Evolutionary conservation across 2,797 vertebrate species (phyloP).

Genomic region (Gephyroberyx darwinii): DNA sequence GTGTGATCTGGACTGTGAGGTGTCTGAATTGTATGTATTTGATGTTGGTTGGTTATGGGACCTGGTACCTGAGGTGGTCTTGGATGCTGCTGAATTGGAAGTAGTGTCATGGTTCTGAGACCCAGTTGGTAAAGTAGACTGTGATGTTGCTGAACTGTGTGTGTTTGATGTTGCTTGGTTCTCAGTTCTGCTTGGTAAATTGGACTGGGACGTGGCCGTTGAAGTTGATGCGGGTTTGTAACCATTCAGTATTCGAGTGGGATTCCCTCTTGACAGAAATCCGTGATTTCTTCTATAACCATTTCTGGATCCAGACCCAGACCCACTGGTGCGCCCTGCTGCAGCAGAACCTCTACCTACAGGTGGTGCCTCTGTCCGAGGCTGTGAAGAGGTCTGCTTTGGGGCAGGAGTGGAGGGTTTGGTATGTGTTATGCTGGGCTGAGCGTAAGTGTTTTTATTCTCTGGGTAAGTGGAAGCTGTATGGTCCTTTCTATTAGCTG

Average conservation of each 20-base stretch:
- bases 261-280: conserved; percentile 69
- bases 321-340: conserved; percentile 53
- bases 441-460: conserved; percentile 60
- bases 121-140: conserved; percentile 60
- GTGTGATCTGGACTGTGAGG: conserved; percentile 46
- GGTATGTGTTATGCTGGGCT: conserved; percentile 39
- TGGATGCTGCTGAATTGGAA: conserved; percentile 38
- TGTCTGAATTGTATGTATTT: conserved; percentile 39
- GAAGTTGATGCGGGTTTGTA: conserved; percentile 65
- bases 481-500: conserved; percentile 67
- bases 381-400: conserved; percentile 60
- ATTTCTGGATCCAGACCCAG: conserved; percentile 61
- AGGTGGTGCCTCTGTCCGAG: conserved; percentile 46
- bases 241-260: conserved; percentile 63
- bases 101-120: conserved; percentile 43
- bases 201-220: conserved; percentile 54
- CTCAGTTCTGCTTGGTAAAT: conserved; percentile 62
- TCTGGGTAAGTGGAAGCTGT: conserved; percentile 61
- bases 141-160: conserved; percentile 48
- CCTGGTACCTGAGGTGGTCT: conserved; percentile 28
- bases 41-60: conserved; percentile 36
- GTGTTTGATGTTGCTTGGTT: conserved; percentile 54
- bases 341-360: conserved; percentile 48
- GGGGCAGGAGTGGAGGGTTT: conserved; percentile 62
- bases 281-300: conserved; percentile 70